Base-by-base conservation (phyloP, 2,113 vertebrate species). In the Pterophyllum scalare region DNA sequence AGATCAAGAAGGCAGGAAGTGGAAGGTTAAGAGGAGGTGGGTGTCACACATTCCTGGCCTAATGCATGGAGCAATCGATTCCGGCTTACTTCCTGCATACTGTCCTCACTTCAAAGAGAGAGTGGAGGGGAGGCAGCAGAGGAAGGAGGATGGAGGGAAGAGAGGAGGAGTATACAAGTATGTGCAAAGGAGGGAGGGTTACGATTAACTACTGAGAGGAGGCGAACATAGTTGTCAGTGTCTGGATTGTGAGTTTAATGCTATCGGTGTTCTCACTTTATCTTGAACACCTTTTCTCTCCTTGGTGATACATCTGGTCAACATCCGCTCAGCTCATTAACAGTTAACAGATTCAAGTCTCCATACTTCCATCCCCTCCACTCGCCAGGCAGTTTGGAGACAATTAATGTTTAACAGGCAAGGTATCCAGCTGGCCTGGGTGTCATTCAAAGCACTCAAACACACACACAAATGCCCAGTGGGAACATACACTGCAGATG, bases 41-140 rank as follows among this genome's bases (percentile, higher is more conserved):
- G 77, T 59, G 92, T 91, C 91, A 95, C 91, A 94, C 95, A 96
- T 96, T 96, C 93, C 94, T 79, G 64, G 56, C 40, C 84, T 93
- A 93, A 95, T 94, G 93, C 92, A 92, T 46, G 86, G 82, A 88
- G 92, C 91, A 96, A 95, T 95, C 89, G 90, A 96, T 95, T 95
- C 91, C 88, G 62, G 88, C 95, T 92, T 75, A 35, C 79, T 94
- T 95, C 91, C 93, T 92, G 87, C 91, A 87, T 81, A 82, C 77
- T 64, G 82, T 90, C 64, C 20, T 92, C 35, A 81, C 91, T 95
- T 92, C 82, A 89, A 95, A 94, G 91, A 59, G 77, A 89, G 88
- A 38, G 28, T 22, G 92, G 61, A 64, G 77, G 43, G 84, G 77
- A 85, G 35, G 79, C 86, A 76, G 82, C 83, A 67, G 74, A 74